These are phyloP conservation scores for Oikopleura vanhoeffeni DNA, from an alignment of 23 tunicate species.

Conservation along the genomic window DNA sequence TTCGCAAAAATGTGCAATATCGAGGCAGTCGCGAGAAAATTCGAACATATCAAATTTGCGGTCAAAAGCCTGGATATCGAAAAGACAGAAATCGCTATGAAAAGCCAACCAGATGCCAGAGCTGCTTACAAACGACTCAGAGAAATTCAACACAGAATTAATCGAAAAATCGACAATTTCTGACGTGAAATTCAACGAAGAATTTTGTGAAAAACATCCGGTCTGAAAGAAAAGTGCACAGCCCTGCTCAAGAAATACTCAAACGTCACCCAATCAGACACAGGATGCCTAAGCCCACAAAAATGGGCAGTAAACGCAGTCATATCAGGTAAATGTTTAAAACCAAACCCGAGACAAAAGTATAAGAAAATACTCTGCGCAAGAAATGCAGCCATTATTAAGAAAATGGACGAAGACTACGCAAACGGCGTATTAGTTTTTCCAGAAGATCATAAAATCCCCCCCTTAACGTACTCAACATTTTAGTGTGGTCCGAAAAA, in stretches of 20 bases:
- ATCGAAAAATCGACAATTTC: not conserved
- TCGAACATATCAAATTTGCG: too few species aligned
- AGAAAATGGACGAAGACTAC: too few species aligned
- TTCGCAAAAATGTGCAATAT: too few species aligned
- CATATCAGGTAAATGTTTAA: too few species aligned
- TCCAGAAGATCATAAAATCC: too few species aligned
- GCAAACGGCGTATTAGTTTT: too few species aligned
- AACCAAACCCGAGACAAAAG: not conserved
- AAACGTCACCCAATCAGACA: not conserved
- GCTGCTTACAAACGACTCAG: not conserved
- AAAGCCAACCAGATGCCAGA: slow-evolving; percentile 1
- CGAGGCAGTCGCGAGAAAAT: too few species aligned
- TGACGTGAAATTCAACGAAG: not conserved
- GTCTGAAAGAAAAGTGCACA: not conserved
- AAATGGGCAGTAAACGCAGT: not conserved
- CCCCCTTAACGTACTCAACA: not conserved
- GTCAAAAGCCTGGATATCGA: too few species aligned
- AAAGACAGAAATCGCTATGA: too few species aligned
- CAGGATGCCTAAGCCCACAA: not conserved
- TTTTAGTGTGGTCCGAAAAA: not conserved
- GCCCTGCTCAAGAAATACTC: not conserved
- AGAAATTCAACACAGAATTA: too few species aligned
- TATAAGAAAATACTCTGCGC: too few species aligned
- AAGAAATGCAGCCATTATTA: too few species aligned
- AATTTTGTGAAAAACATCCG: not conserved